phyloP scores from a whole-genome alignment of 2,113 vertebrate genomes.

The Pteronura brasiliensis region DNA sequence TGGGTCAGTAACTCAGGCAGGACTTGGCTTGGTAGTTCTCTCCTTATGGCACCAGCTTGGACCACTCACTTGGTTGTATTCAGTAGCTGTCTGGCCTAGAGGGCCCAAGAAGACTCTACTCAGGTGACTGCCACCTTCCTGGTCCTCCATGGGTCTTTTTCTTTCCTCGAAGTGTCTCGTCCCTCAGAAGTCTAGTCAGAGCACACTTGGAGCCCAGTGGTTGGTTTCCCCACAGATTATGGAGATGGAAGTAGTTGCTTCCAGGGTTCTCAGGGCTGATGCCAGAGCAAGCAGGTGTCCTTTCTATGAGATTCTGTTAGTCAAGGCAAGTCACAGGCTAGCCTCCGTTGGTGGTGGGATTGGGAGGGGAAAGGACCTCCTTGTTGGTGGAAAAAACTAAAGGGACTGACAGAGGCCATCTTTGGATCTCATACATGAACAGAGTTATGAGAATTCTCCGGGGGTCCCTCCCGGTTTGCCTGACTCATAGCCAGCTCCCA shows the following conservation, averaged over 20 bases:
- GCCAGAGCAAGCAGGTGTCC: background rate
- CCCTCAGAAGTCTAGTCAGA: background rate
- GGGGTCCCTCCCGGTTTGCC: background rate
- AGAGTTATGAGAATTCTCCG: background rate
- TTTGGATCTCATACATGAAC: no score
- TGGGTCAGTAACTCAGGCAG: background rate
- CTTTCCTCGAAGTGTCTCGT: background rate
- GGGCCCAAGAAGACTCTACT: background rate
- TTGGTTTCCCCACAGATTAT: background rate
- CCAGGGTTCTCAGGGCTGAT: background rate
- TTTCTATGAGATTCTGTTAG: background rate
- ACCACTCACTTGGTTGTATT: background rate
- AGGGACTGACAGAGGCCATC: background rate
- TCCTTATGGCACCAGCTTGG: background rate
- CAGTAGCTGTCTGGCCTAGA: background rate
- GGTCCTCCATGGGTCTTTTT: background rate
- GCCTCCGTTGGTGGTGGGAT: background rate
- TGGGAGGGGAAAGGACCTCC: no score
- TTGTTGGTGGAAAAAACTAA: background rate
- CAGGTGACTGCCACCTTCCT: background rate
- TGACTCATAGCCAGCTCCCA: background rate
- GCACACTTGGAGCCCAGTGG: background rate
- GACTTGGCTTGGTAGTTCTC: background rate
- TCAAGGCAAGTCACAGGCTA: background rate
- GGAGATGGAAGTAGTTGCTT: background rate